Evolutionary conservation across 2,888 invertebrate species (phyloP), one percentile per base, ranked within the genome.

Genomic region (Dolichomitus sp.): DNA sequence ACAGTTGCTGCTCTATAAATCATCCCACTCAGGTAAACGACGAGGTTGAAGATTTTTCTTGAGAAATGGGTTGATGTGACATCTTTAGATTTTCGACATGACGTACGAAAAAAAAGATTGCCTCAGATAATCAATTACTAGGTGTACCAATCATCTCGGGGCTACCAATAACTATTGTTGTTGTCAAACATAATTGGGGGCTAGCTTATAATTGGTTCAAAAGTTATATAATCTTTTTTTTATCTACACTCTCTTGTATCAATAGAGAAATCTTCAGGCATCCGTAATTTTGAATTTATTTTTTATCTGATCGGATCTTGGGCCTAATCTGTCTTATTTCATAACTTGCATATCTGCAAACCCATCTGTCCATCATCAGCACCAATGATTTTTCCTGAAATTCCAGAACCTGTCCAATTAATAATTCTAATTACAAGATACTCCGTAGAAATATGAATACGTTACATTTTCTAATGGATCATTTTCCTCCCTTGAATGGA

Each of bases 401-500:
- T 50, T 50, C 2, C 50, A 7, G 9, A 50, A 19, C 19, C 7
- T 19, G 7, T 6, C 7, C 50, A 9, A 48, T 19, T 17, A 19
- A 9, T 45, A 45, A 5, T 45, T 45, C 5, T 45, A 12, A 33
- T 59, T 9, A 14, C 17, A 23, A 33, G n/a, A 30, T 7, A 14
- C 4, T 19, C 7, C 12, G 27, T 57, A 4, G 30, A 57, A 30
- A 14, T 30, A n/a, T 30, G n/a, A 33, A 33, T 17, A 59, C 7
- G 33, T n/a, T 30, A 6, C 2, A n/a, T 59, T 57, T 57, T 27
- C 40, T 40, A 54, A 69, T 23, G 52, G 54, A 52, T 70, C 17
- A 72, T 59, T 59, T 19, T 52, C 57, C 7, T 33, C 3, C 9
- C n/a, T 7, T 72, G 72, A 72, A 72, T 59, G 72, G 17, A 78